A percentile compares a stretch with the other conserved stretches of the same genome.
Conservation (phyloP, 2,888 invertebrate species). For the Erynnis tages region DNA sequence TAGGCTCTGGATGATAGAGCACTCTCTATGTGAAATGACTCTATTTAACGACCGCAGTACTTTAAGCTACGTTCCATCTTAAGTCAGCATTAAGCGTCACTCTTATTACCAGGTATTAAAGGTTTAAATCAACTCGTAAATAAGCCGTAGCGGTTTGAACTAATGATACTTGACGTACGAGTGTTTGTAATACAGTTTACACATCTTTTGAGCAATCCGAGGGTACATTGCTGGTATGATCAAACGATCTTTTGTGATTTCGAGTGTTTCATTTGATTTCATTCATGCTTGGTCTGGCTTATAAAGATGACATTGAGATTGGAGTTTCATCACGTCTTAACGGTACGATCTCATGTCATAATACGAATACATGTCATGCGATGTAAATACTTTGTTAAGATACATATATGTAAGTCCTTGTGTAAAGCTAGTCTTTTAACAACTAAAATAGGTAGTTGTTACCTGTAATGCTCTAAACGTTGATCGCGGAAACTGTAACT, state of each 20-base stretch:
- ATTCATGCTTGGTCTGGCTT: conserved; percentile 10
- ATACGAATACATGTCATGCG: conserved; percentile 1
- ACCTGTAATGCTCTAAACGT: background rate
- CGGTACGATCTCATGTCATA: background rate
- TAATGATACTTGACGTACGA: conserved; percentile 7
- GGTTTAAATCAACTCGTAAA: background rate
- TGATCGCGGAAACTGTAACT: too few relatives aligned
- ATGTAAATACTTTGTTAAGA: background rate
- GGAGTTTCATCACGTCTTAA: conserved; percentile 12
- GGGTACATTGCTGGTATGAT: conserved; percentile 8
- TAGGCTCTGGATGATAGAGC: conserved; percentile 26
- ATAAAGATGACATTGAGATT: conserved; percentile 19
- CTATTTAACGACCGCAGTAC: conserved; percentile 6
- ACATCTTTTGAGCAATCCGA: conserved; percentile 17
- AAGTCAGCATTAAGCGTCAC: background rate
- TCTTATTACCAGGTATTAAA: background rate
- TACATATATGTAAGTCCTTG: background rate
- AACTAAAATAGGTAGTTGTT: too few relatives aligned
- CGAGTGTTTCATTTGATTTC: conserved; percentile 18
- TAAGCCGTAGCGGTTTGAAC: background rate
- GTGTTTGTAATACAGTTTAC: conserved; percentile 20
- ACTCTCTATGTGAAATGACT: conserved; percentile 9
- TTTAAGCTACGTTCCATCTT: background rate
- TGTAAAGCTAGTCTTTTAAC: too few relatives aligned
- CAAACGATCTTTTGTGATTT: conserved; percentile 23